Evolutionary conservation across 1,140 invertebrate genomes (phyloP), one percentile per base, ranked within the genome.

Genomic region (Drosophila pallidifrons): DNA sequence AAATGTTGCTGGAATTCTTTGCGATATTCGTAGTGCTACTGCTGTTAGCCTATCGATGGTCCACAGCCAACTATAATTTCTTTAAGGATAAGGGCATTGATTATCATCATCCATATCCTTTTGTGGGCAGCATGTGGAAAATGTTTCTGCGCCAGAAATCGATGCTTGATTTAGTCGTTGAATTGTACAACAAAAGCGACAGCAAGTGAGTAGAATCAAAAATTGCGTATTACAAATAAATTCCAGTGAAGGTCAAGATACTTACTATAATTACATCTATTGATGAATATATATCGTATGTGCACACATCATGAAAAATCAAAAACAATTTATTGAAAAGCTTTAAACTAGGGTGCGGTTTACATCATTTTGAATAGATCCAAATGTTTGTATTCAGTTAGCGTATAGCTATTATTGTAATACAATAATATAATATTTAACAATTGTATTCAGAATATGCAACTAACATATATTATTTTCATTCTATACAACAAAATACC

Each of bases 31-130:
- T 38, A 2, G 55, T 91, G 15, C 57, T 55, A 32, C 11, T 73
- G 13, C 70, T 66, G 54, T 46, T 92, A 54, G 68, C 72, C 38
- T 92, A 93, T 61, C 77, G 78, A 51, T 93, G 89, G 88, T 61
- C 80, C 1, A 72, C 70, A 16, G 59, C 66, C 13, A 90, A 82
- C 25, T 75, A 87, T 72, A 74, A 80, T 28, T 92, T 83, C 64
- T 93, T 92, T 54, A 63, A 78, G 54, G 74, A 92, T 4, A 75
- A 70, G 0, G 77, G 77, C 2, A 49, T 93, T 10, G 74, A 79
- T 1, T 75, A 63, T 60, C 52, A 54, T 0, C 88, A 92, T 16
- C 91, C 92, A 0, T 20, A 5, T 3, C 60, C 83, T 0, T 71
- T 91, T 28, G 65, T 92, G 4, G 92, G 92, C 5, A 91, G 73